phyloP scores from a whole-genome alignment of 2,797 vertebrate species.

The Alectoris magna region DNA sequence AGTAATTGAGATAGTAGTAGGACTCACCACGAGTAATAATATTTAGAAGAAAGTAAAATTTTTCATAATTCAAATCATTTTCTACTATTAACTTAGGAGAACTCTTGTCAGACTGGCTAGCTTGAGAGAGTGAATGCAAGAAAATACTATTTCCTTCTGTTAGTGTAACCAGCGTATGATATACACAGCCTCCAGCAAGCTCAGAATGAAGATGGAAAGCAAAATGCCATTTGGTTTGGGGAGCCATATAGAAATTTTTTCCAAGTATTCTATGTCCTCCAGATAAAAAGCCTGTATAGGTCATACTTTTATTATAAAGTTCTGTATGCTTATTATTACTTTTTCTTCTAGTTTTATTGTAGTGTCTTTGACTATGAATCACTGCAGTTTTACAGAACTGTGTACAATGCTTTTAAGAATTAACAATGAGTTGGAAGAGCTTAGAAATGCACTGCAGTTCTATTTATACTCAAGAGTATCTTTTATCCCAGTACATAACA shows the following conservation, averaged over 20 bases:
- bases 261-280: neutral
- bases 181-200: neutral
- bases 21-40: neutral
- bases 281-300: neutral
- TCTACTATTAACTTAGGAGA: neutral
- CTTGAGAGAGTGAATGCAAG: neutral
- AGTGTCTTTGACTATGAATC: neutral
- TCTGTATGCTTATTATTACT: neutral
- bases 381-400: neutral
- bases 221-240: neutral
- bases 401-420: neutral
- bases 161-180: neutral
- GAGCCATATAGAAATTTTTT: accelerated
- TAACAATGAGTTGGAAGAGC: neutral
- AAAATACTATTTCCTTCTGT: neutral
- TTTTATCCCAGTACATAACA: neutral
- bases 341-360: neutral
- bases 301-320: neutral
- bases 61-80: neutral
- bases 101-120: neutral
- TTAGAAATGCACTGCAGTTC: neutral
- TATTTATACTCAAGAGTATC: neutral
- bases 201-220: neutral
- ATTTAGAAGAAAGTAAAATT: neutral
- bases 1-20: neutral